These are phyloP conservation scores for Meloidogyne chitwoodi DNA, from an alignment of 1,140 invertebrate genomes.

Conservation along the genomic window DNA sequence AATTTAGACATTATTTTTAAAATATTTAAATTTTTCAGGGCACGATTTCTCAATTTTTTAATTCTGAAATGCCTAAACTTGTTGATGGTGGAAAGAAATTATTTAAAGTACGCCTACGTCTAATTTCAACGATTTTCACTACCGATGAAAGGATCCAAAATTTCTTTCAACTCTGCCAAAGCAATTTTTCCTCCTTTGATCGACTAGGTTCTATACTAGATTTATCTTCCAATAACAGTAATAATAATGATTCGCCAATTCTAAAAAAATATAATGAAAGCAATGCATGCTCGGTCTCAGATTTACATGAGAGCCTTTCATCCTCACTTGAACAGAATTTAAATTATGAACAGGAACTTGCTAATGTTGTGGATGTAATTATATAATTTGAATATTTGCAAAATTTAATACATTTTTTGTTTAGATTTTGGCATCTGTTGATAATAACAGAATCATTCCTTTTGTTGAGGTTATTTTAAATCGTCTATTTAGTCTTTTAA, in stretches of 20 bases:
- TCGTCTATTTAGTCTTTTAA: slow-evolving; percentile 45
- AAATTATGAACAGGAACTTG: neutral
- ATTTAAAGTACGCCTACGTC: slow-evolving; percentile 36
- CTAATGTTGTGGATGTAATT: neutral
- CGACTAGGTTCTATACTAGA: neutral
- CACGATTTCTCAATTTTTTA: neutral
- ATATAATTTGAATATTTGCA: neutral
- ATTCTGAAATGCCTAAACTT: slow-evolving; percentile 32
- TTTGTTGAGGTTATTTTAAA: slow-evolving; percentile 46
- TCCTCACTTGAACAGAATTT: neutral
- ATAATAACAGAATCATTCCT: slow-evolving; percentile 44
- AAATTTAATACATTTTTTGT: neutral
- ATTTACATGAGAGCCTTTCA: slow-evolving; percentile 5
- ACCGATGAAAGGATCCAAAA: slow-evolving; percentile 40
- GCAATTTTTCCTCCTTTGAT: neutral
- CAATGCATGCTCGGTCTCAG: slow-evolving; percentile 3
- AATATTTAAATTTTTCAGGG: neutral
- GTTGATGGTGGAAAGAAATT: slow-evolving; percentile 33
- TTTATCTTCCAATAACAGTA: neutral
- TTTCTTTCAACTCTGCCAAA: slow-evolving; percentile 55
- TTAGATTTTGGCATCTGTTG: slow-evolving; percentile 38
- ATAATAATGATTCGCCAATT: neutral
- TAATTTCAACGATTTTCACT: slow-evolving; percentile 40
- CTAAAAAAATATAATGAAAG: neutral
- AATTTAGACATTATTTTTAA: neutral